phyloP scores from a whole-genome alignment of 2,113 vertebrate genomes.

The Apteryx owenii region DNA sequence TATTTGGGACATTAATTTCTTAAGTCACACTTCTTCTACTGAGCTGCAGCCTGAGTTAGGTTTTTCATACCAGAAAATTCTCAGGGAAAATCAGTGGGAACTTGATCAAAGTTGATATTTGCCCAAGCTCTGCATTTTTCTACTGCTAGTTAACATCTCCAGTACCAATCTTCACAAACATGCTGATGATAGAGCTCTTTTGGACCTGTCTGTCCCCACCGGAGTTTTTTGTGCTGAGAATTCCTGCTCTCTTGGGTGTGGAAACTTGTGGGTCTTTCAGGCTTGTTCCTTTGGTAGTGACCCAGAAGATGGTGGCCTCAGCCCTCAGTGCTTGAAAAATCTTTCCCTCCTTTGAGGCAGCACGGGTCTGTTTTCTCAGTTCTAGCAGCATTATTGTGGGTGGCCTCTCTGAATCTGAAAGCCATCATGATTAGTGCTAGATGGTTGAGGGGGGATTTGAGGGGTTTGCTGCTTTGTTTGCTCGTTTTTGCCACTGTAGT shows the following conservation, averaged over 20 bases:
- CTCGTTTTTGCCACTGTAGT: neutral
- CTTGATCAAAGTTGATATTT: neutral
- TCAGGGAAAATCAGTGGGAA: neutral
- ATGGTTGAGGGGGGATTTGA: neutral
- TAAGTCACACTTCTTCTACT: neutral
- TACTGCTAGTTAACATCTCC: neutral
- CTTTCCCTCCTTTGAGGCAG: neutral
- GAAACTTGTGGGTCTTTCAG: neutral
- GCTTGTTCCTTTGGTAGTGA: neutral
- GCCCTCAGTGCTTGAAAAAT: neutral
- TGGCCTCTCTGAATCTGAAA: neutral
- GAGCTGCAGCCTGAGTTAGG: neutral
- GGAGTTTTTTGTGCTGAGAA: neutral
- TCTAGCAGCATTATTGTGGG: neutral
- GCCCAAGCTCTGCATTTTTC: neutral
- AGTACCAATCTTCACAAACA: neutral
- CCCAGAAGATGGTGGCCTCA: neutral
- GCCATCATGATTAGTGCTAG: neutral
- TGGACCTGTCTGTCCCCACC: neutral
- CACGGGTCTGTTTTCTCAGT: neutral
- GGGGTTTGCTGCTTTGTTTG: neutral
- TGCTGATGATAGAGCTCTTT: neutral
- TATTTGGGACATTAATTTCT: neutral
- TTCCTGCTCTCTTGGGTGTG: neutral
- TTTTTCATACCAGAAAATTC: neutral